phyloP scores from a whole-genome alignment of 2,888 invertebrate genomes.

The Cheilosia impressa region DNA sequence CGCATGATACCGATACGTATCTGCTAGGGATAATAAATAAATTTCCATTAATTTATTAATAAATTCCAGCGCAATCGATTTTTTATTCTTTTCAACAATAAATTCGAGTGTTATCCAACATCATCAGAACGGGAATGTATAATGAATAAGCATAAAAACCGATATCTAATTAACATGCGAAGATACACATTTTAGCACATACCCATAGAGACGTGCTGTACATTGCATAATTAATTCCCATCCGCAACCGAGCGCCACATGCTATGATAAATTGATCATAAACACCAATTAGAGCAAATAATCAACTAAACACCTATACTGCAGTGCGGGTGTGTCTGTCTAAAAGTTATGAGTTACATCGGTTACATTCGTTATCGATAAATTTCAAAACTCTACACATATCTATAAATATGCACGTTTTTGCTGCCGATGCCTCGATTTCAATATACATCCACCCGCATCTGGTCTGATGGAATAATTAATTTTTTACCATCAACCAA shows the following conservation, averaged over 20 bases:
- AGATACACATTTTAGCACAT: conserved; percentile 36
- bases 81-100: conserved; percentile 20
- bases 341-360: conserved; percentile 28
- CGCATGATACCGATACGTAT: not conserved
- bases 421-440: not conserved
- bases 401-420: not conserved
- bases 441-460: not conserved
- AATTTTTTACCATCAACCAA: conserved; percentile 44
- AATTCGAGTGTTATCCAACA: conserved; percentile 49
- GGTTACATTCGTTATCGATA: conserved; percentile 26
- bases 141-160: conserved; percentile 37
- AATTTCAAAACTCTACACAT: conserved; percentile 28
- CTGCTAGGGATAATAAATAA: conserved; percentile 14
- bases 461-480: conserved; percentile 60
- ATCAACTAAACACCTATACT: conserved; percentile 9
- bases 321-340: not conserved
- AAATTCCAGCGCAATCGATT: conserved; percentile 38
- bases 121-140: conserved; percentile 17
- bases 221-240: conserved; percentile 53
- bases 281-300: conserved; percentile 46
- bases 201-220: conserved; percentile 33
- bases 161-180: conserved; percentile 36
- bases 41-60: conserved; percentile 53
- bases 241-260: conserved; percentile 34
- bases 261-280: conserved; percentile 50